Percentiles rank a stretch among this genome's conserved stretches.
Conservation (phyloP, 2,113 vertebrate genomes). For the Dasyprocta punctata region DNA sequence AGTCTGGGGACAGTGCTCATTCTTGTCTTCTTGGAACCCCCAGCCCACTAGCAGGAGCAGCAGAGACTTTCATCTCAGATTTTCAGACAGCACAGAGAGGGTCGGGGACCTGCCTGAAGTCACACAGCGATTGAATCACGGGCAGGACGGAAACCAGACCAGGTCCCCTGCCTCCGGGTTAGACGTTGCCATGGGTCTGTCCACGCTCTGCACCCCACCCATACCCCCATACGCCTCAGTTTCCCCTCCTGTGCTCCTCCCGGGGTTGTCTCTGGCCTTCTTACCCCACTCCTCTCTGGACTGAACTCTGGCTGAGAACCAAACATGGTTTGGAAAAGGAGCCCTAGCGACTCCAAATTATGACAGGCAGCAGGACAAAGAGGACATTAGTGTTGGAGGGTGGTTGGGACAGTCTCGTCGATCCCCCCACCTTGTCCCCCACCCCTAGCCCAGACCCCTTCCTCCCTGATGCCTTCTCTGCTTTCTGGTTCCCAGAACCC, state of each 20-base stretch:
- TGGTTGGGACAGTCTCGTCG: not conserved
- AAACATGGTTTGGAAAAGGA: not conserved
- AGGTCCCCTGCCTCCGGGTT: not conserved
- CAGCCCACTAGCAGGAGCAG: not conserved
- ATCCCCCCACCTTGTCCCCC: not conserved
- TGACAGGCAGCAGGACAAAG: not conserved
- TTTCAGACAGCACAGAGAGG: constrained; percentile 21
- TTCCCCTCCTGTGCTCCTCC: not conserved
- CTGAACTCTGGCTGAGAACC: not conserved
- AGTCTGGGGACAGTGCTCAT: not conserved
- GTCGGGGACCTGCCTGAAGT: not conserved
- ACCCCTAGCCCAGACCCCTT: not conserved
- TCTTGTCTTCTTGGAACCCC: not conserved
- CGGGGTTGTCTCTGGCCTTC: not conserved
- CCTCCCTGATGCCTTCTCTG: not conserved
- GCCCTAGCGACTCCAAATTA: not conserved
- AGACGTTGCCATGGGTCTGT: not conserved
- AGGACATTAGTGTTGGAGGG: not conserved
- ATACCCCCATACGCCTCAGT: rapidly evolving
- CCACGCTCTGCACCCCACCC: not conserved
- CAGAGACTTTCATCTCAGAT: not conserved
- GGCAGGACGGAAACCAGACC: not conserved
- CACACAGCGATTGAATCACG: not conserved
- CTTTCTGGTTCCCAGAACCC: not conserved
- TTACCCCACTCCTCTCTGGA: not conserved